A percentile compares a stretch with the other conserved stretches of the same genome.
phyloP scores from a whole-genome alignment of 2,797 vertebrate genomes.

The Tragelaphus oryx region DNA sequence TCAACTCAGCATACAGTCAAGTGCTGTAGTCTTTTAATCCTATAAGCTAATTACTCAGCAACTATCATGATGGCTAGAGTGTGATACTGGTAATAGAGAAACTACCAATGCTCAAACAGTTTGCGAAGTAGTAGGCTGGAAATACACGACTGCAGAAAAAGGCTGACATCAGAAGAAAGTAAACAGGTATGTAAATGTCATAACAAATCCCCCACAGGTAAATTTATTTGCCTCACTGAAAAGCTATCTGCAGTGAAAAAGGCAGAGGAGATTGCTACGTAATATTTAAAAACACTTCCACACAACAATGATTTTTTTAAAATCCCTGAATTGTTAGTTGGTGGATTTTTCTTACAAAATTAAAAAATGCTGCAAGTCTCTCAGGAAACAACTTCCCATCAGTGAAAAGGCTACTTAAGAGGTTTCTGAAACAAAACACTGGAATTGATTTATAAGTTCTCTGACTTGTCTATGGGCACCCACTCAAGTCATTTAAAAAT shows the following conservation, averaged over 20 bases:
- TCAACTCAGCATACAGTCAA: background rate
- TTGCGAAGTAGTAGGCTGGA: background rate
- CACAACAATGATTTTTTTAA: background rate
- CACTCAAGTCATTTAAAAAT: background rate
- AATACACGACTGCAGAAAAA: background rate
- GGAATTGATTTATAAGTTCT: background rate
- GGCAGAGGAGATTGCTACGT: background rate
- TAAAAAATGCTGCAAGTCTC: background rate
- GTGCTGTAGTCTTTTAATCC: background rate
- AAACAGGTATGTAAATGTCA: background rate
- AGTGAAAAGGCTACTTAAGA: constrained; percentile 34
- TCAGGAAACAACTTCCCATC: constrained; percentile 20
- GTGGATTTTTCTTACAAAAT: background rate
- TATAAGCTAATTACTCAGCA: background rate
- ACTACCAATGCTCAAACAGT: background rate
- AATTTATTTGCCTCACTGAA: background rate
- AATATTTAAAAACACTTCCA: background rate
- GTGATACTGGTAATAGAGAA: background rate
- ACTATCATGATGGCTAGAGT: background rate
- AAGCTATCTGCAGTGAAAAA: background rate
- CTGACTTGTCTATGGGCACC: background rate
- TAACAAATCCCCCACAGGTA: background rate
- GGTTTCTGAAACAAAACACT: constrained; percentile 5
- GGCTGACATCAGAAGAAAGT: background rate
- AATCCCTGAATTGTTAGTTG: constrained; percentile 1